These are phyloP conservation scores for Tyrannus savana DNA, from an alignment of 2,113 vertebrate species.

Conservation along the genomic window DNA sequence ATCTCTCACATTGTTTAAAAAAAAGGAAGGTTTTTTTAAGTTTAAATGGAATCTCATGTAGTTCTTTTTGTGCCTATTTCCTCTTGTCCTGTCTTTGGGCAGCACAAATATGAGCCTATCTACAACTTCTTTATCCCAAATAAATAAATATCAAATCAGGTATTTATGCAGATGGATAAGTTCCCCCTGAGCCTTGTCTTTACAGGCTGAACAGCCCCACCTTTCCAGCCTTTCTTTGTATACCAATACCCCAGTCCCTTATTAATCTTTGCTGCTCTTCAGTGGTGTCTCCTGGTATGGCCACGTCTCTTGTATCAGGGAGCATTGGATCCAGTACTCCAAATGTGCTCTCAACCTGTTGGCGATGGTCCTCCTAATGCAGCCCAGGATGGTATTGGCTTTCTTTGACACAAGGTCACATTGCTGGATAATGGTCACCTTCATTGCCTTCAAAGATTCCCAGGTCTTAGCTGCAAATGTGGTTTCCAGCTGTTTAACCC, in stretches of 20 bases:
- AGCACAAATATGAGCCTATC: neutral
- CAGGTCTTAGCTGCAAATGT: neutral
- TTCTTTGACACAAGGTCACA: neutral
- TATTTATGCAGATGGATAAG: neutral
- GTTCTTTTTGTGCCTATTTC: neutral
- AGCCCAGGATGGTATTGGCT: neutral
- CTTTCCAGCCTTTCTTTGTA: neutral
- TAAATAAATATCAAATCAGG: neutral
- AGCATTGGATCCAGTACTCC: neutral
- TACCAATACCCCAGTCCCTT: neutral
- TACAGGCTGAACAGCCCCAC: neutral
- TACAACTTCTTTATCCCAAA: neutral
- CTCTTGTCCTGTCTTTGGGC: neutral
- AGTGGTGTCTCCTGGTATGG: neutral
- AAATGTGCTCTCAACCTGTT: neutral
- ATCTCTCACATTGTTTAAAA: neutral
- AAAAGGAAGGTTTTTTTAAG: neutral
- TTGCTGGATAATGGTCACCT: neutral
- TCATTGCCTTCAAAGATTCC: neutral
- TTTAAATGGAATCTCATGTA: neutral
- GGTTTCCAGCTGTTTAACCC: neutral
- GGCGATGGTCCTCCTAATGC: neutral
- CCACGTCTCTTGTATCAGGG: neutral
- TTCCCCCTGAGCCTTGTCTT: neutral
- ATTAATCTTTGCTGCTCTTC: neutral